Conservation (phyloP, 2,113 vertebrate species). For the Ivindomyrus marchei region DNA sequence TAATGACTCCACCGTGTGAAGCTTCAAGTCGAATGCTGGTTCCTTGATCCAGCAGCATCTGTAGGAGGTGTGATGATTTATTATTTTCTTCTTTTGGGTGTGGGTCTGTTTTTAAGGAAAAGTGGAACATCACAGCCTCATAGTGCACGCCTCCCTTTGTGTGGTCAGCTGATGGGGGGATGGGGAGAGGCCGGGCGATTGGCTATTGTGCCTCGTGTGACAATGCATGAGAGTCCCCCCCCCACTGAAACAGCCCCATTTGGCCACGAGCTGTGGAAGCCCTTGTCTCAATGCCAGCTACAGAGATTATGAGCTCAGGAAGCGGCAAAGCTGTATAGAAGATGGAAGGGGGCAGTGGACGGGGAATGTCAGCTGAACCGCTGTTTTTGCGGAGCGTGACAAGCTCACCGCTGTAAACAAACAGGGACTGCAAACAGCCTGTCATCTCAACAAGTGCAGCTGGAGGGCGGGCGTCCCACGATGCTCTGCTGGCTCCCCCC, state of each 20-base stretch:
- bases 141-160: not conserved
- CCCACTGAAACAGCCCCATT: not conserved
- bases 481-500: not conserved
- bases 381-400: not conserved
- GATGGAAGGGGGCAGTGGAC: not conserved
- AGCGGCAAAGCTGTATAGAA: not conserved
- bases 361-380: not conserved
- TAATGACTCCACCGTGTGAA: not conserved
- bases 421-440: not conserved
- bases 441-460: not conserved
- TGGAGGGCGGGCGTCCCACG: not conserved
- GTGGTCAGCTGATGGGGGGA: not conserved
- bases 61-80: not conserved
- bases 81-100: not conserved
- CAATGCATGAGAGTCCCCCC: not conserved
- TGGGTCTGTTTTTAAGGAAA: not conserved
- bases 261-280: not conserved
- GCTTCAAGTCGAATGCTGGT: not conserved
- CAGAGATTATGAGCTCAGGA: not conserved
- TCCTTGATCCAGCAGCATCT: not conserved
- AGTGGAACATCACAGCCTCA: not conserved
- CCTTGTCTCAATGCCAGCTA: not conserved
- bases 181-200: not conserved
- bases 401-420: not conserved
- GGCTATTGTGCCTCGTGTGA: not conserved